These are phyloP conservation scores for Stegodyphus mimosarum DNA, from an alignment of 1,140 invertebrate species.

Conservation along the genomic window DNA sequence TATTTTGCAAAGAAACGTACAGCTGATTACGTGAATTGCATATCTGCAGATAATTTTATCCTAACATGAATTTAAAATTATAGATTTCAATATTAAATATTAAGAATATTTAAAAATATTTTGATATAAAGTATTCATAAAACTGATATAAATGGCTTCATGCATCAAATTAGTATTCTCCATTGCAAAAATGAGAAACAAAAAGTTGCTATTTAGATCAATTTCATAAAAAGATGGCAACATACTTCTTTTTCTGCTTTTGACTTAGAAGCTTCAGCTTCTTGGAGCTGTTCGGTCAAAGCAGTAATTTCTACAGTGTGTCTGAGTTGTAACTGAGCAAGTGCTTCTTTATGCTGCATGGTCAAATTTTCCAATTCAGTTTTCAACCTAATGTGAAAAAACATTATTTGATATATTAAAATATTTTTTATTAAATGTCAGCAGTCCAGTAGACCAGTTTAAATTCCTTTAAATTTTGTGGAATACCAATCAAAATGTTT, in stretches of 20 bases:
- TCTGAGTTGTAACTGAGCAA: conserved; percentile 82
- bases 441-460: no score
- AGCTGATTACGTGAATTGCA: no score
- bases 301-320: conserved; percentile 82
- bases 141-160: neutral
- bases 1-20: no score
- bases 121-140: no score
- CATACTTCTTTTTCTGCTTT: conserved; percentile 80
- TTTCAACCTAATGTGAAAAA: conserved; percentile 75
- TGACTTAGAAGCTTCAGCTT: conserved; percentile 79
- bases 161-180: neutral
- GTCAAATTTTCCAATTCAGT: conserved; percentile 88
- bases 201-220: neutral
- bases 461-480: neutral
- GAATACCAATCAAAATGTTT: neutral
- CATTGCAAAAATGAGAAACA: neutral
- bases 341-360: conserved; percentile 85
- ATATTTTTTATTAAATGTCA: no score
- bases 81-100: no score
- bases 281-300: conserved; percentile 85
- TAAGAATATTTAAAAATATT: no score
- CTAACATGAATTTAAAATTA: no score
- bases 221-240: neutral
- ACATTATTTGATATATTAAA: no score
- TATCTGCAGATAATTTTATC: no score